Evolutionary conservation across 2,797 vertebrate species (phyloP), one percentile per base, ranked within the genome.

Genomic region (Aotus griseimembra): DNA sequence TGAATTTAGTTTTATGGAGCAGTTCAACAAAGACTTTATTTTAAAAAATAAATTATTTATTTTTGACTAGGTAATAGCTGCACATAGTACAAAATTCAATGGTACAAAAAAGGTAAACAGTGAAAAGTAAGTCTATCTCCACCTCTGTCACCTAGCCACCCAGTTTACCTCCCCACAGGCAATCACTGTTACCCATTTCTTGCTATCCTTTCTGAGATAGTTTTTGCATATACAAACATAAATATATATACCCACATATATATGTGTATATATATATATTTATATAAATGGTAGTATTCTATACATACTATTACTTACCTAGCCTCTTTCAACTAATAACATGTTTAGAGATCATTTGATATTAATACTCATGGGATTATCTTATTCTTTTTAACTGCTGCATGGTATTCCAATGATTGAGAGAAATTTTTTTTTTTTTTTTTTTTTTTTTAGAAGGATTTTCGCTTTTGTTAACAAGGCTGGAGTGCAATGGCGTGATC

Each of bases 71-170:
- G 97, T 98, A 97, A 98, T 97, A 97, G 97, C 97, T 97, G 97
- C 97, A 97, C 83, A 89, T 98, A 97, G 83, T 98, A 98, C 97
- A 98, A 98, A 97, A 98, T 98, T 98, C 95, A 98, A 98, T 97
- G 97, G 96, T 98, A 98, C 98, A 98, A 98, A 64, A 98, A 97
- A 97, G 98, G 97, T 98, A 98, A 97, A 98, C 97, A 98, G 97
- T 98, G 89, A 98, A 98, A 98, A 98, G 97, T 98, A 98, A 98
- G 97, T 98, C 92, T 96, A 4, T 97, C 93, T 98, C 94, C 97
- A 98, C 96, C 96, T 97, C 94, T 96, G 96, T 97, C 87, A 61
- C 96, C 96, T 98, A 93, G 96, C 89, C 93, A 97, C 96, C 95
- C 95, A 97, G 93, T 98, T 97, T 96, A 64, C 85, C 82, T 97